These are phyloP conservation scores for Laspeyria flexula DNA, from an alignment of 2,888 invertebrate genomes.

Conservation along the genomic window DNA sequence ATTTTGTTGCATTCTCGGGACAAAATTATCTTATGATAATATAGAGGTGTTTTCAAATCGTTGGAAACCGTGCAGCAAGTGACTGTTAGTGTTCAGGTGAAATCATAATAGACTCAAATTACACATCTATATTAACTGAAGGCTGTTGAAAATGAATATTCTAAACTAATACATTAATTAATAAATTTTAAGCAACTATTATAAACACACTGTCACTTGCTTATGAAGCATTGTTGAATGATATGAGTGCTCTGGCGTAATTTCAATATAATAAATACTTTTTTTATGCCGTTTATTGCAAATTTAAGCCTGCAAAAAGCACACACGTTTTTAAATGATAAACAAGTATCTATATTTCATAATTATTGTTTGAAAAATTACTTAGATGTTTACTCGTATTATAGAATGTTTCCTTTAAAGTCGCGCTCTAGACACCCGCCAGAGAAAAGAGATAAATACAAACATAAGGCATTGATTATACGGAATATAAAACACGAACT, in stretches of 20 bases:
- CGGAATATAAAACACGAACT: slow-evolving; percentile 27
- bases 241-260: slow-evolving; percentile 17
- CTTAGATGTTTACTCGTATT: no score
- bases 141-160: slow-evolving; percentile 37
- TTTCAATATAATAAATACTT: slow-evolving; percentile 11
- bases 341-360: slow-evolving; percentile 1
- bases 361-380: slow-evolving; percentile 8
- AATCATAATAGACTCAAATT: slow-evolving; percentile 14
- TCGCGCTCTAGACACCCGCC: slow-evolving; percentile 3
- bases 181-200: slow-evolving; percentile 27
- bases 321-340: slow-evolving; percentile 27
- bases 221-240: slow-evolving; percentile 3
- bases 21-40: slow-evolving; percentile 12
- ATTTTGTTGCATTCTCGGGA: slow-evolving; percentile 32
- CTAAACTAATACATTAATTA: slow-evolving; percentile 29
- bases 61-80: slow-evolving; percentile 20
- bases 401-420: slow-evolving; percentile 12
- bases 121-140: slow-evolving; percentile 24
- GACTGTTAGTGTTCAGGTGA: slow-evolving; percentile 17
- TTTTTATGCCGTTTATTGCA: slow-evolving; percentile 5
- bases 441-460: slow-evolving; percentile 8
- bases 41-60: slow-evolving; percentile 2
- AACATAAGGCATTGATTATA: slow-evolving; percentile 20
- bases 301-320: slow-evolving; percentile 51
- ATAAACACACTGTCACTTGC: slow-evolving; percentile 27